phyloP scores from a whole-genome alignment of 2,797 vertebrate species.

The Oreortyx pictus region DNA sequence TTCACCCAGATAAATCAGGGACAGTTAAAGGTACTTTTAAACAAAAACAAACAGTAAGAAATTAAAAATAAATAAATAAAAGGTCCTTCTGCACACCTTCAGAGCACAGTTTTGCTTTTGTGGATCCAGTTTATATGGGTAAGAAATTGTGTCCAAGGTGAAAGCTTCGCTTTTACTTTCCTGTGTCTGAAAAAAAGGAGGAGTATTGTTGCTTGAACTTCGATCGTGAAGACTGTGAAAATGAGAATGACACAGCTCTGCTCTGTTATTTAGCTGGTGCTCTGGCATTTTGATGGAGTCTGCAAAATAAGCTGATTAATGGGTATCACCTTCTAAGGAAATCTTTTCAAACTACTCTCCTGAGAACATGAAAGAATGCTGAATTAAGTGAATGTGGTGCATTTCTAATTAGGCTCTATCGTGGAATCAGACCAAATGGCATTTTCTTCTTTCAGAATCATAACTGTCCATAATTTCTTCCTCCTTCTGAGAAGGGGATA shows the following conservation, averaged over 20 bases:
- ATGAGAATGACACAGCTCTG: neutral
- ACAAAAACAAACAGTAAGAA: neutral
- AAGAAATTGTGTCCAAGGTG: neutral
- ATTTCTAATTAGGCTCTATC: constrained; percentile 36
- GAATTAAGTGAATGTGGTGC: constrained; percentile 23
- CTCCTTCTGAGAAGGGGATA: neutral
- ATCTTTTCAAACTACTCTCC: neutral
- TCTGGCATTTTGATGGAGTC: neutral
- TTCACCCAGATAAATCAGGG: neutral
- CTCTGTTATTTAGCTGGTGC: neutral
- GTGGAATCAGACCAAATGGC: neutral
- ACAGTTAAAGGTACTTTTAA: neutral
- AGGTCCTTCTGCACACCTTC: neutral
- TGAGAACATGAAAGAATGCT: constrained; percentile 7
- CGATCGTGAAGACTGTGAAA: neutral
- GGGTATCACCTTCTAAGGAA: neutral
- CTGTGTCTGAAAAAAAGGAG: neutral
- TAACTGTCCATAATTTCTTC: neutral
- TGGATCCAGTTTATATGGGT: neutral
- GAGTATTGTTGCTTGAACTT: neutral
- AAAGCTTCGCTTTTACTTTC: neutral
- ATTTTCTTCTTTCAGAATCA: neutral
- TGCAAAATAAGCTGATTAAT: constrained; percentile 14
- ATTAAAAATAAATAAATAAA: too few relatives aligned
- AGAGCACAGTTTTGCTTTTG: neutral